Conservation (phyloP, 2,888 invertebrate species). For the Drosophila limbata region DNA sequence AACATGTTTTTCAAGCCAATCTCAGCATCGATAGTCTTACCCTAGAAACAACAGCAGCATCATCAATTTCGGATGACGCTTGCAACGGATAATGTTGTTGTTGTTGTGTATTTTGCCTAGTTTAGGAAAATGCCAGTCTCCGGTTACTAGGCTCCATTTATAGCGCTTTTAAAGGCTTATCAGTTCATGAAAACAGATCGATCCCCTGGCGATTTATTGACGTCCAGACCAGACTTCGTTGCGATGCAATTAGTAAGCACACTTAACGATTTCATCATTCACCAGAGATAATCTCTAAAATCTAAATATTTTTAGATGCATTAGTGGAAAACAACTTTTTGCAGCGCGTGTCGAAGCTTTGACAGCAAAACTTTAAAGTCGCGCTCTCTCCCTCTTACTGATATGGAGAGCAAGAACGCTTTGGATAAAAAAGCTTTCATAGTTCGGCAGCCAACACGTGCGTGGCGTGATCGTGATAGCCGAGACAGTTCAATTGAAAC, state of each 20-base stretch:
- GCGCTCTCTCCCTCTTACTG: slow-evolving; percentile 20
- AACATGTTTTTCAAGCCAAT: slow-evolving; percentile 76
- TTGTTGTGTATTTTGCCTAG: slow-evolving; percentile 42
- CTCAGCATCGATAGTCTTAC: slow-evolving; percentile 25
- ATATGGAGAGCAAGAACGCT: slow-evolving; percentile 1
- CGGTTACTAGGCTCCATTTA: slow-evolving; percentile 52
- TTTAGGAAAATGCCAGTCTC: slow-evolving; percentile 41
- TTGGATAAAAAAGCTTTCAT: slow-evolving; percentile 48
- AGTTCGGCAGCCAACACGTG: slow-evolving; percentile 34
- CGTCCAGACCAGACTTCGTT: slow-evolving; percentile 54
- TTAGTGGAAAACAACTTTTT: slow-evolving; percentile 20
- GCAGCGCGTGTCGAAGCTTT: slow-evolving; percentile 22
- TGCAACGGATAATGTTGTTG: slow-evolving; percentile 24
- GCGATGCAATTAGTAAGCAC: slow-evolving; percentile 44
- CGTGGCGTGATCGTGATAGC: slow-evolving; percentile 8
- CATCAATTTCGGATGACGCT: slow-evolving; percentile 58
- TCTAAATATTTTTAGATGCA: not conserved
- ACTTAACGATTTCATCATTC: slow-evolving; percentile 67
- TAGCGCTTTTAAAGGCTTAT: slow-evolving; percentile 48
- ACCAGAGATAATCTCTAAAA: not conserved
- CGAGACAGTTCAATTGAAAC: slow-evolving; percentile 27
- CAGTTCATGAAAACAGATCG: slow-evolving; percentile 44
- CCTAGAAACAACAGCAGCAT: slow-evolving; percentile 28
- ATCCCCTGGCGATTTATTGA: slow-evolving; percentile 57
- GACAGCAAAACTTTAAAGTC: slow-evolving; percentile 44